Evolutionary conservation across 2,888 invertebrate species (phyloP).

Genomic region (Chloromyia formosa): DNA sequence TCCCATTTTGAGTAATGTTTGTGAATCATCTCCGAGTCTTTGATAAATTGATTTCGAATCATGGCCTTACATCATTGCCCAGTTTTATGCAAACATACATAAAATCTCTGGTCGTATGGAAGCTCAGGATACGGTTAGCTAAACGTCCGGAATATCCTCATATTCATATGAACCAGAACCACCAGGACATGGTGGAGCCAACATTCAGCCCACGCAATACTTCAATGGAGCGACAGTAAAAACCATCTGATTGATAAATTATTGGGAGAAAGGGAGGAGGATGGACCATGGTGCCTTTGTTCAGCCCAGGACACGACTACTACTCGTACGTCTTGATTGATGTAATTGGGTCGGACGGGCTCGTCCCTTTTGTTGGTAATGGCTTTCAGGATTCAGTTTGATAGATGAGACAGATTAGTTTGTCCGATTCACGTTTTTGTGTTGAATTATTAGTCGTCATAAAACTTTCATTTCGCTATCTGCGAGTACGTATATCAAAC

Average conservation of each 20-base stretch:
- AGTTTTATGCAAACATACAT: not conserved
- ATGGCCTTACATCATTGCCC: conserved; percentile 8
- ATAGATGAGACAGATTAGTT: conserved; percentile 34
- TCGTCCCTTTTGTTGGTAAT: conserved; percentile 27
- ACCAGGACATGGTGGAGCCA: conserved; percentile 31
- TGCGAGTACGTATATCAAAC: not conserved
- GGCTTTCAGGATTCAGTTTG: conserved; percentile 24
- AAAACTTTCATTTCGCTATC: conserved; percentile 36
- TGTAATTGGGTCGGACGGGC: conserved; percentile 38
- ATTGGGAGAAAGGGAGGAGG: conserved; percentile 16
- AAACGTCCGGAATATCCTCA: not conserved
- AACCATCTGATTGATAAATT: conserved; percentile 27
- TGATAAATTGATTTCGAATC: conserved; percentile 39
- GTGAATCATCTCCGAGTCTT: conserved; percentile 22
- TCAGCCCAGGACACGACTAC: too few species aligned
- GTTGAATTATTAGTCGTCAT: conserved; percentile 31
- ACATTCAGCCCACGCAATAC: conserved; percentile 20
- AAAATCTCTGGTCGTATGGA: not conserved
- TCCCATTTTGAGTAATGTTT: conserved; percentile 32
- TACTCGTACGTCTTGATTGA: conserved; percentile 22
- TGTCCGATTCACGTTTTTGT: conserved; percentile 30
- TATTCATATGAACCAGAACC: not conserved
- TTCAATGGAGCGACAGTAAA: conserved; percentile 20
- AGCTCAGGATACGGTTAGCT: not conserved
- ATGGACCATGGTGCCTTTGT: not conserved